A percentile compares a stretch with the other conserved stretches of the same genome.
These are phyloP conservation scores for Drosophila peninsularis DNA, from an alignment of 2,888 invertebrate species.

Conservation along the genomic window DNA sequence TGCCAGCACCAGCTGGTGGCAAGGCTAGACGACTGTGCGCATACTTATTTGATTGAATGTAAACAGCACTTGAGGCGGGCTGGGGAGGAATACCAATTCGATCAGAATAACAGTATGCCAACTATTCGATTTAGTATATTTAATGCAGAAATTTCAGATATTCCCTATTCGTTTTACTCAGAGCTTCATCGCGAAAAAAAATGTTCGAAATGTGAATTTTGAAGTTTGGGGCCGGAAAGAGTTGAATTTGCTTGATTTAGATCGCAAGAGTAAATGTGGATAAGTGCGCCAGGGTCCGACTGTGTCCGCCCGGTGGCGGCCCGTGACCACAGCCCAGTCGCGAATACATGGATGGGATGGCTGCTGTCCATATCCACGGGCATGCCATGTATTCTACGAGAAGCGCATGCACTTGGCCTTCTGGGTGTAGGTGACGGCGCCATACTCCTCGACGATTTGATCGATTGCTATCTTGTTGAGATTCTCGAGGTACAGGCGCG, in stretches of 20 bases:
- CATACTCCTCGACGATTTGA: slow-evolving; percentile 64
- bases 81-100: slow-evolving; percentile 27
- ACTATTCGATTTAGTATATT: neutral
- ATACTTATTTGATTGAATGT: slow-evolving; percentile 48
- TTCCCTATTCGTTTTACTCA: neutral
- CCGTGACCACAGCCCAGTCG: neutral
- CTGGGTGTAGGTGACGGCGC: slow-evolving; percentile 66
- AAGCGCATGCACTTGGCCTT: slow-evolving; percentile 73
- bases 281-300: neutral
- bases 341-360: neutral
- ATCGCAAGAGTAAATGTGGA: neutral
- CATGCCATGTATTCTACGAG: slow-evolving; percentile 36
- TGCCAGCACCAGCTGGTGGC: slow-evolving; percentile 18
- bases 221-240: neutral
- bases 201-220: neutral
- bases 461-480: slow-evolving; percentile 73
- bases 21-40: slow-evolving; percentile 46
- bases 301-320: neutral
- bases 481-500: slow-evolving; percentile 68
- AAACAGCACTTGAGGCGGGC: slow-evolving; percentile 44
- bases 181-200: no score
- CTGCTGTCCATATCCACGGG: no score
- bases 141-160: neutral
- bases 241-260: neutral
- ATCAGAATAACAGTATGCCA: neutral